A percentile compares a stretch with the other conserved stretches of the same genome.
Conservation (phyloP, 2,888 invertebrate species). For the Biston betularia region DNA sequence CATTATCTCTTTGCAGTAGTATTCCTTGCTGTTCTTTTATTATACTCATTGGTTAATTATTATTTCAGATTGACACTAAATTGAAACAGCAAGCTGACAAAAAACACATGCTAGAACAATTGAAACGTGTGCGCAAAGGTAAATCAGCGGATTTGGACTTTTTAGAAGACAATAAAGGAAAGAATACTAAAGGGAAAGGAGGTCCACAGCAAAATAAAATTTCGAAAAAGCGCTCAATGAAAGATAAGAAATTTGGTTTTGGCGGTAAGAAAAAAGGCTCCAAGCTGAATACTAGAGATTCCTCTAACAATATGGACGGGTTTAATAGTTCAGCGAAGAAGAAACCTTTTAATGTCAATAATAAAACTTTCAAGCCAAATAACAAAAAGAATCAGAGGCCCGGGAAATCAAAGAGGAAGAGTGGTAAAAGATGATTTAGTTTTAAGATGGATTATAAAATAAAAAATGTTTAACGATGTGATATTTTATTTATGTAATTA, state of each 20-base stretch:
- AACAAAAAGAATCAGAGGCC: constrained; percentile 80
- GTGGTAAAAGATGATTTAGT: constrained; percentile 63
- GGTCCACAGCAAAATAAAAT: constrained; percentile 68
- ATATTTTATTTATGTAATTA: constrained; percentile 8
- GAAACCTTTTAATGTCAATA: constrained; percentile 73
- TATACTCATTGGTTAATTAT: background rate
- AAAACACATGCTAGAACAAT: constrained; percentile 95
- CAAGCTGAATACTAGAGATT: constrained; percentile 95
- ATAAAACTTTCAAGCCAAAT: constrained; percentile 72
- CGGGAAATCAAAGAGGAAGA: constrained; percentile 84
- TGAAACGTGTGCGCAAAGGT: constrained; percentile 97
- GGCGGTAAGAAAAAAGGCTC: constrained; percentile 97
- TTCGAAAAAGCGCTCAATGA: constrained; percentile 86
- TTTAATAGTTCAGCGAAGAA: constrained; percentile 77
- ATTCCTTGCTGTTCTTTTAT: no score
- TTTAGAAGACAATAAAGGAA: constrained; percentile 88
- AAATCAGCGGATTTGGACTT: constrained; percentile 92
- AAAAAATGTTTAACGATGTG: constrained; percentile 24
- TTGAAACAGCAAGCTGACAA: constrained; percentile 96
- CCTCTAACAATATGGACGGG: constrained; percentile 89
- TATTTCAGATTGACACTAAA: constrained; percentile 90
- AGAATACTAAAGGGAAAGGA: constrained; percentile 57
- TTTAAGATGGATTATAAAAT: constrained; percentile 16
- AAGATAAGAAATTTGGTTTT: constrained; percentile 96
- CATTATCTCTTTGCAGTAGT: no score